A percentile compares a stretch with the other conserved stretches of the same genome.
phyloP scores from a whole-genome alignment of 2,113 vertebrate genomes.

The Onychorhynchus coronatus region DNA sequence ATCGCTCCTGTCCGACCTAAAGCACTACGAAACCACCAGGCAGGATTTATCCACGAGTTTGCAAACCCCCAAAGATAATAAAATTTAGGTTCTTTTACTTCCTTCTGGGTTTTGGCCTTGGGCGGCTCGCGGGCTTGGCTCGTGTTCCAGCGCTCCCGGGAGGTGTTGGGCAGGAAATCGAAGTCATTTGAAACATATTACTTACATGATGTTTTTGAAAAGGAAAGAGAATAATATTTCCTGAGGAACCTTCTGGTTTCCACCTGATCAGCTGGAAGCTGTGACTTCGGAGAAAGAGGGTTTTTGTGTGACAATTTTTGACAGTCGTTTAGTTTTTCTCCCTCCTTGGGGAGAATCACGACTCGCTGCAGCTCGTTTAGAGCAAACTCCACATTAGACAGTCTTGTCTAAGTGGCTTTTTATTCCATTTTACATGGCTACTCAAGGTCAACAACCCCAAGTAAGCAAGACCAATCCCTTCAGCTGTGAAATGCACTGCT shows the following conservation, averaged over 20 bases:
- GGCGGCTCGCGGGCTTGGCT: background rate
- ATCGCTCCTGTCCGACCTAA: background rate
- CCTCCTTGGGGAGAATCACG: background rate
- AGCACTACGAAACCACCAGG: background rate
- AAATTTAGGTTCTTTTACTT: background rate
- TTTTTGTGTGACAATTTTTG: background rate
- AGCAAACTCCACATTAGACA: background rate
- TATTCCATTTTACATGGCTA: conserved; percentile 37
- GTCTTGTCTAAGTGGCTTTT: conserved; percentile 42
- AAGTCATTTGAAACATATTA: background rate
- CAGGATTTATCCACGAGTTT: background rate
- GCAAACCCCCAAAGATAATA: background rate
- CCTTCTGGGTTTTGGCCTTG: background rate
- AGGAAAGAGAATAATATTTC: conserved; percentile 14
- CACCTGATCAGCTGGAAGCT: conserved; percentile 1
- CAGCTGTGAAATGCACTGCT: conserved; percentile 43
- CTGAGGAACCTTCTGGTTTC: conserved; percentile 5
- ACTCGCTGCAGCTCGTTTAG: background rate
- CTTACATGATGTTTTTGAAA: background rate
- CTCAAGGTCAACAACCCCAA: conserved; percentile 34
- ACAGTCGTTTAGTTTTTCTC: background rate
- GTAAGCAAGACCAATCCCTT: conserved; percentile 13
- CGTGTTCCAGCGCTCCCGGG: background rate
- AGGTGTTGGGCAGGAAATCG: background rate
- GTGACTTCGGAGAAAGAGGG: background rate